Evolutionary conservation across 2,797 vertebrate genomes (phyloP), one percentile per base, ranked within the genome.

Genomic region (Enteromius argenteus): DNA sequence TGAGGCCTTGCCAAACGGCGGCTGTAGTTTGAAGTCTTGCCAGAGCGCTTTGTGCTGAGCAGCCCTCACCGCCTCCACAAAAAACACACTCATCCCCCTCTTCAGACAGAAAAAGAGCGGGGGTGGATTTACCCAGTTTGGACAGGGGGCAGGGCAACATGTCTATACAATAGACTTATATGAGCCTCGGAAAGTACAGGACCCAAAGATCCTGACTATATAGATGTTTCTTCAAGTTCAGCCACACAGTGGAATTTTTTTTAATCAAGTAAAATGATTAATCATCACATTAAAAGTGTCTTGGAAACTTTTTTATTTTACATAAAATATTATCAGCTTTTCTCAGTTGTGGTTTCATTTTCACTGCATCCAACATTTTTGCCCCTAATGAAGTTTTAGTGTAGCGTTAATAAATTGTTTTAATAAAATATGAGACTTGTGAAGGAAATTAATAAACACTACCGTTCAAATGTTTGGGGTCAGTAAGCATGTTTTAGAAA

Each of bases 1-100:
- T 87, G 86, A 89, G 84, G 79, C 82, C 39, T 73, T 87, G 88
- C 88, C 86, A 89, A 83, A 81, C 30, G 17, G 58, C n/a, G 56
- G 69, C 81, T 87, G 69, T 68, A 44, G 85, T 87, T 78, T 89
- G 86, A 89, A 82, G 88, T 79, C 9, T 23, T 86, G 86, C 84
- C 86, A 84, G 68, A 49, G 32, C 2, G 42, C 76, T 84, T 84
- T 84, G 76, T 84, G 83, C 75, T 46, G 51, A 78, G 74, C 51
- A 78, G 74, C 74, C 68, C 56, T 73, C 76, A 51, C 77, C 66
- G 76, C 83, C 83, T 62, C 79, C 73, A 35, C 71, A 51, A 75
- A 37, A 74, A 60, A 56, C 46, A 66, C 30, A 32, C 53, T 62
- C 67, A 72, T 67, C 78, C 56, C 44, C 74, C 30, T 46, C 73